phyloP scores from a whole-genome alignment of 2,888 invertebrate genomes.

The Diabrotica balteata region DNA sequence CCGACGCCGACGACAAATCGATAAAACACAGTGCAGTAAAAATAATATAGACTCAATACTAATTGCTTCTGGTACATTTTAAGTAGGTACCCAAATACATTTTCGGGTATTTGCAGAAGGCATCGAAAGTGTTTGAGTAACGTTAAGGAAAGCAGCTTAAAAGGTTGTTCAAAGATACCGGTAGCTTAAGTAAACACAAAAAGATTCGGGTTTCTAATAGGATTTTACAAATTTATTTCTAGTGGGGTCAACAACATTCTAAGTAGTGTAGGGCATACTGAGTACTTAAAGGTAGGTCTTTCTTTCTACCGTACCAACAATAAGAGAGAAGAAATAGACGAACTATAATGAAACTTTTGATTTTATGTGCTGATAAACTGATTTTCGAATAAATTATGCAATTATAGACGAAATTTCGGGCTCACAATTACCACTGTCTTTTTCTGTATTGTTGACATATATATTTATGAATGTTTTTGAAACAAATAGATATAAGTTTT shows the following conservation, averaged over 20 bases:
- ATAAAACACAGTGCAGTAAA: slow-evolving; percentile 8
- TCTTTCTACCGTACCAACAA: no score
- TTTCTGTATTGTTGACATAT: no score
- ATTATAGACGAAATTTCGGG: no score
- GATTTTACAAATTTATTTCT: slow-evolving; percentile 32
- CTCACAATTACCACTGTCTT: no score
- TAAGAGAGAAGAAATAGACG: no score
- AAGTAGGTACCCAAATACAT: slow-evolving; percentile 35
- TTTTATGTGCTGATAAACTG: no score
- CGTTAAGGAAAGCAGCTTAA: slow-evolving; percentile 42
- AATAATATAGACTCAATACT: slow-evolving; percentile 28
- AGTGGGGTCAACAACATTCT: slow-evolving; percentile 18
- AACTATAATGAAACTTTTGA: no score
- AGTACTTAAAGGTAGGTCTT: neutral
- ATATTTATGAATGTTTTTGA: no score
- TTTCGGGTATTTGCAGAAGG: slow-evolving; percentile 40
- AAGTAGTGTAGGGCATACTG: neutral
- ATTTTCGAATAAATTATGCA: no score
- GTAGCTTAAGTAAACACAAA: slow-evolving; percentile 43
- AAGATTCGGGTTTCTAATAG: slow-evolving; percentile 34
- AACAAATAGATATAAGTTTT: no score
- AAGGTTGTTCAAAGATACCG: slow-evolving; percentile 44
- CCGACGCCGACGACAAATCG: neutral
- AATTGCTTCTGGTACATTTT: slow-evolving; percentile 34
- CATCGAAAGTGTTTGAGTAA: slow-evolving; percentile 46